Percentiles rank a stretch among this genome's conserved stretches.
Conservation (phyloP, 2,113 vertebrate species). For the Oreotrochilus melanogaster region DNA sequence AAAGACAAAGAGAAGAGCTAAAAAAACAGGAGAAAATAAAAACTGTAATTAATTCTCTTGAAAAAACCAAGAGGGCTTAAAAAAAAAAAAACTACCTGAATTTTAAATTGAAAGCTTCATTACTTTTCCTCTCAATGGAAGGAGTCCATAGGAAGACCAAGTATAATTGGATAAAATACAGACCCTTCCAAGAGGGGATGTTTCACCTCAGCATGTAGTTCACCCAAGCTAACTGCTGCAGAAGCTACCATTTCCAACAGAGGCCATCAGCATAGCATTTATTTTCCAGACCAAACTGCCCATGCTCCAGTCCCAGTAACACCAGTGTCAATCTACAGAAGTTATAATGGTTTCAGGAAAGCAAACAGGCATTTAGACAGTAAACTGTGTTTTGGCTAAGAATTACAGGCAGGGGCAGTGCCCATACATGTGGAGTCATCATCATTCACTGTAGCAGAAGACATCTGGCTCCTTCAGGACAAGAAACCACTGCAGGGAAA, state of each 20-base stretch:
- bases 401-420: rapidly evolving
- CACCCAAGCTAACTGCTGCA: not conserved
- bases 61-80: not conserved
- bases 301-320: not conserved
- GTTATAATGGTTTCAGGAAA: not conserved
- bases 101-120: not conserved
- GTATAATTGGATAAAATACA: not conserved
- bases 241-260: not conserved
- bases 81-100: not conserved
- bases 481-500: not conserved
- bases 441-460: not conserved
- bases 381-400: not conserved
- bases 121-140: not conserved
- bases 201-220: not conserved
- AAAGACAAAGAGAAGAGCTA: not conserved
- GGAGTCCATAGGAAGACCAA: not conserved
- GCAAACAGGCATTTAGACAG: not conserved
- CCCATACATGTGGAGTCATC: rapidly evolving
- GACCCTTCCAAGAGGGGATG: not conserved
- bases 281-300: not conserved
- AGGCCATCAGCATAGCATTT: not conserved
- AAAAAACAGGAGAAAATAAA: not conserved
- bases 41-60: not conserved
- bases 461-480: rapidly evolving
- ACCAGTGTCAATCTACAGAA: not conserved